A percentile compares a stretch with the other conserved stretches of the same genome.
Conservation (phyloP, 2,113 vertebrate genomes). For the Zapus hudsonius region DNA sequence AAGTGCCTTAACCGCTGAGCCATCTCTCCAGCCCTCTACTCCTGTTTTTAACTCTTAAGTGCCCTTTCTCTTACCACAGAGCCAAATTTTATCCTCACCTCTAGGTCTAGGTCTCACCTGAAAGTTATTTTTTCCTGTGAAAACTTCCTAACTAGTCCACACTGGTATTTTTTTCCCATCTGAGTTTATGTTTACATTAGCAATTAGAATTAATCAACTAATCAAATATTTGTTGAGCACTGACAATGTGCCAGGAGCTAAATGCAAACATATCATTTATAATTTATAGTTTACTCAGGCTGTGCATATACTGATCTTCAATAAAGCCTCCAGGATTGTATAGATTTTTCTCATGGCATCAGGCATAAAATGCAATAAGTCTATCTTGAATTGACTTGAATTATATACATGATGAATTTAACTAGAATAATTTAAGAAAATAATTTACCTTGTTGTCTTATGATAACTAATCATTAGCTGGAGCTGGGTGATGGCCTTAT, state of each 20-base stretch:
- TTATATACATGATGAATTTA: background rate
- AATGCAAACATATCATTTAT: background rate
- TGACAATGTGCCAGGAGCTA: background rate
- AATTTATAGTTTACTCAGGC: background rate
- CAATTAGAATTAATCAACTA: constrained; percentile 13
- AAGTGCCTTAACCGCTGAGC: too few species aligned
- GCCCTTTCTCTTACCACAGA: background rate
- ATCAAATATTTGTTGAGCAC: background rate
- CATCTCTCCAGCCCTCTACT: background rate
- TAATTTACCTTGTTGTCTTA: constrained; percentile 27
- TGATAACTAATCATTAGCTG: background rate
- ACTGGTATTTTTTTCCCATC: background rate
- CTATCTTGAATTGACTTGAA: constrained; percentile 33
- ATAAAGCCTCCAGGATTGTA: background rate
- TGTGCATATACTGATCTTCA: background rate
- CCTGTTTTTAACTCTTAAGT: background rate
- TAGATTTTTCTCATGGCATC: constrained; percentile 42
- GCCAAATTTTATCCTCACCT: background rate
- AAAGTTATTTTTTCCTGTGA: constrained; percentile 23
- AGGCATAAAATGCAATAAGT: background rate
- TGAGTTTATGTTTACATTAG: constrained; percentile 32
- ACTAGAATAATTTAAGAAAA: constrained; percentile 15
- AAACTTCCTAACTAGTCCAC: background rate
- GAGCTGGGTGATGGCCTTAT: background rate
- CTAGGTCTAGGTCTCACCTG: background rate